Evolutionary conservation across 2,113 vertebrate genomes (phyloP).

Genomic region (Pheucticus melanocephalus): DNA sequence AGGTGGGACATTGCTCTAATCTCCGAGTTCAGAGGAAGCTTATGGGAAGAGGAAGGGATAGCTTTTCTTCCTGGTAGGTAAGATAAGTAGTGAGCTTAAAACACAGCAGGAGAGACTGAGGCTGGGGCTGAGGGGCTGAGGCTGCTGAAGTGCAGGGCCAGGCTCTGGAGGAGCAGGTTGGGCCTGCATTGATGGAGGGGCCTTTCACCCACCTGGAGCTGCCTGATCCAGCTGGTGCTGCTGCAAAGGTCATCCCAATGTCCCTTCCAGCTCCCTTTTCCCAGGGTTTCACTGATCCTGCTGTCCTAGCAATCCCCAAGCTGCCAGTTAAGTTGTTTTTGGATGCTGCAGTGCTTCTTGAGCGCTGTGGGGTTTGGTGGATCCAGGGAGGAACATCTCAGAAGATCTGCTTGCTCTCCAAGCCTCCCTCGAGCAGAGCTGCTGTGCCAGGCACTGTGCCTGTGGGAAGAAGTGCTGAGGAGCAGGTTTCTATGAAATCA

Average conservation of each 20-base stretch:
- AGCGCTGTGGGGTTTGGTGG: background rate
- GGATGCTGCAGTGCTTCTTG: background rate
- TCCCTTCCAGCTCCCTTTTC: background rate
- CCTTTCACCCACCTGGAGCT: background rate
- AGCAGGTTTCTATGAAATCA: background rate
- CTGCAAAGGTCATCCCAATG: background rate
- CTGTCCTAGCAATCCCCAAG: background rate
- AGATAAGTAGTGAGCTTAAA: constrained; percentile 55
- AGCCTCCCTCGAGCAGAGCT: rapidly evolving
- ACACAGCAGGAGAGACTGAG: constrained; percentile 24
- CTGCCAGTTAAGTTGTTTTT: background rate
- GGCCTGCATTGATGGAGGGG: background rate
- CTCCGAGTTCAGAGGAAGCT: background rate
- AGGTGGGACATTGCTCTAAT: constrained; percentile 13
- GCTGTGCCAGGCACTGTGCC: background rate
- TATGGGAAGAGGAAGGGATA: constrained; percentile 25
- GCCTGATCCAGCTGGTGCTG: background rate
- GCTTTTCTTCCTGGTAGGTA: constrained; percentile 42
- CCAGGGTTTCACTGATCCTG: background rate
- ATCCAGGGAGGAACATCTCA: background rate
- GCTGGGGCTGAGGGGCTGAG: background rate
- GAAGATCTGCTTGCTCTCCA: background rate
- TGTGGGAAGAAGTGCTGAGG: background rate
- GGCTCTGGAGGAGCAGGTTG: background rate
- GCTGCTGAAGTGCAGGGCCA: background rate